Base-by-base conservation (phyloP, 2,113 vertebrate species). In the Rhinopomastus cyanomelas region DNA sequence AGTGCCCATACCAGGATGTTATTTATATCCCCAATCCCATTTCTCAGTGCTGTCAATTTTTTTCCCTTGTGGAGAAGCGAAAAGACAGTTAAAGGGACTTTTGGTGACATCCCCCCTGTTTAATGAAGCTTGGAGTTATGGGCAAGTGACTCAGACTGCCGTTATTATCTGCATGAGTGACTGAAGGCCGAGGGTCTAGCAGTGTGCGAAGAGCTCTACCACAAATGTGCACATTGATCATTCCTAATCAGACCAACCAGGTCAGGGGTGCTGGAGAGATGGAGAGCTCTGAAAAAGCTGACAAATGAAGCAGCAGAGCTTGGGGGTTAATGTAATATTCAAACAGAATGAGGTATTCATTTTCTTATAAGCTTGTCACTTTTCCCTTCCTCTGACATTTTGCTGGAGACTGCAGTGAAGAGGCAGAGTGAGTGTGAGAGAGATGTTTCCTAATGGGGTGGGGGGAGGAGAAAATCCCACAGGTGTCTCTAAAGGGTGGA, bases 91-190 rank as follows among this genome's bases (percentile, higher is more conserved):
- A 96, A 96, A 97, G 96, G 93, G 96, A 97, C 96, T 97, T 97
- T 96, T 30, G 95, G 97, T 98, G 97, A 98, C 97, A 98, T 97
- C 97, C 96, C 94, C 95, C 94, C 91, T 96, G 97, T 96, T 97
- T 98, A 98, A 98, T 97, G 97, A 98, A 97, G 97, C 98, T 97
- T 97, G 96, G 96, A 96, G 96, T 97, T 97, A 96, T 68, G 97
- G 97, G 97, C 97, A 98, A 98, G 97, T 97, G 96, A 95, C 95
- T 97, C 91, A 88, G 97, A 97, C 94, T 95, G 96, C 97, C 22
- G 93, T 98, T 98, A 98, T 98, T 98, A 98, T 98, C 97, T 97
- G 98, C 97, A 97, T 98, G 98, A 98, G 94, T 84, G 95, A 96
- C 90, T 93, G 96, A 97, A 93, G 97, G 96, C 96, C 77, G 97